A percentile compares a stretch with the other conserved stretches of the same genome.
phyloP scores from a whole-genome alignment of 2,113 vertebrate genomes.

The Syngnathus floridae region DNA sequence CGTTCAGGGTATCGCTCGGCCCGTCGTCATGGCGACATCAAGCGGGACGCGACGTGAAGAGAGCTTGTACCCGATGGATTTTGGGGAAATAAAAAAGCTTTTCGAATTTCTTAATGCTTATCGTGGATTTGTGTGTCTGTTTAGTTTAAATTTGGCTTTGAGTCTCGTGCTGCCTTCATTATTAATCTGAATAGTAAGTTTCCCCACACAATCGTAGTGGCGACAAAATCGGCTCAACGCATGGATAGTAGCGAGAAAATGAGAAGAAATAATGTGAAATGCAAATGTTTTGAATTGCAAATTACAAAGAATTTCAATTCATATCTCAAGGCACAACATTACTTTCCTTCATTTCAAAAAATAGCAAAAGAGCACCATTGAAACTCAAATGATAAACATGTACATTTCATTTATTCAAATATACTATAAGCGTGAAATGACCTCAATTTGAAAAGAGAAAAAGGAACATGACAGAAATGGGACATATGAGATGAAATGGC shows the following conservation, averaged over 20 bases:
- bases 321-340: no score
- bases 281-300: no score
- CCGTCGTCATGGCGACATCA: constrained; percentile 32
- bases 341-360: no score
- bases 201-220: no score
- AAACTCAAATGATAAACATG: not conserved
- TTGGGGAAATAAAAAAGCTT: constrained; percentile 65
- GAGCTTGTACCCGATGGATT: constrained; percentile 37
- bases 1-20: constrained; percentile 62
- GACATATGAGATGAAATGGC: constrained; percentile 37
- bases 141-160: not conserved
- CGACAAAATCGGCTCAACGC: no score
- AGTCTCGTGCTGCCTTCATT: no score
- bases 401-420: not conserved
- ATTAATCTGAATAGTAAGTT: not conserved
- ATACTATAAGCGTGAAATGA: constrained; percentile 12
- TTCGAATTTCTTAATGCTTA: constrained; percentile 57
- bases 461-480: constrained; percentile 51
- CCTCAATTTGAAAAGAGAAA: constrained; percentile 25
- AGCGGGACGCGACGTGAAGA: constrained; percentile 15
- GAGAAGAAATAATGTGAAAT: no score
- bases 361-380: not conserved
- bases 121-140: constrained; percentile 14
- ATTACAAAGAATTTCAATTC: no score
- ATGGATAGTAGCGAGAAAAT: no score